phyloP scores from a whole-genome alignment of 2,797 vertebrate genomes.

The Thalassophryne amazonica region DNA sequence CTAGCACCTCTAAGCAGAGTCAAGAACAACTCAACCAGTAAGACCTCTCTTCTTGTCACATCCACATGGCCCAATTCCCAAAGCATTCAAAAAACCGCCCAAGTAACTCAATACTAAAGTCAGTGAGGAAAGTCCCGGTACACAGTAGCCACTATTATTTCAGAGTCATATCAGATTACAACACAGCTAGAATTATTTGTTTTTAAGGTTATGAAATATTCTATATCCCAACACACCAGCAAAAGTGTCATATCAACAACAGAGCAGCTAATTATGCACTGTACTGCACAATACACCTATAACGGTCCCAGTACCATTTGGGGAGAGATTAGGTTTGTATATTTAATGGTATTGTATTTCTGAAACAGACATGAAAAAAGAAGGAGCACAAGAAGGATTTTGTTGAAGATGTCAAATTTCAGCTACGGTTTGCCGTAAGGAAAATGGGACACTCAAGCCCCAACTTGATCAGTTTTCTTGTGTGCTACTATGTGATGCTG shows the following conservation, averaged over 20 bases:
- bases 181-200: conserved; percentile 35
- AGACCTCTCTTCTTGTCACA: conserved; percentile 35
- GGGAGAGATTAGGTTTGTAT: too few species aligned
- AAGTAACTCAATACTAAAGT: conserved; percentile 52
- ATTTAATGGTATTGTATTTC: too few species aligned
- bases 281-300: neutral
- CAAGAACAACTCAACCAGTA: conserved; percentile 30
- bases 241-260: neutral
- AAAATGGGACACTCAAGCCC: too few species aligned
- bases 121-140: conserved; percentile 32
- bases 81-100: conserved; percentile 49
- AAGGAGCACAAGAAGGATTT: too few species aligned
- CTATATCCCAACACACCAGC: conserved; percentile 1
- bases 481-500: too few species aligned
- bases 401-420: too few species aligned
- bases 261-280: neutral
- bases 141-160: conserved; percentile 28
- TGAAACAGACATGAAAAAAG: too few species aligned
- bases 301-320: conserved; percentile 13
- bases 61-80: conserved; percentile 39
- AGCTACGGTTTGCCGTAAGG: too few species aligned
- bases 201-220: conserved; percentile 40
- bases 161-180: conserved; percentile 47
- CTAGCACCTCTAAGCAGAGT: conserved; percentile 12
- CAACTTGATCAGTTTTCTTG: too few species aligned